These are phyloP conservation scores for Panzeria rudis DNA, from an alignment of 2,888 invertebrate genomes.

Conservation along the genomic window DNA sequence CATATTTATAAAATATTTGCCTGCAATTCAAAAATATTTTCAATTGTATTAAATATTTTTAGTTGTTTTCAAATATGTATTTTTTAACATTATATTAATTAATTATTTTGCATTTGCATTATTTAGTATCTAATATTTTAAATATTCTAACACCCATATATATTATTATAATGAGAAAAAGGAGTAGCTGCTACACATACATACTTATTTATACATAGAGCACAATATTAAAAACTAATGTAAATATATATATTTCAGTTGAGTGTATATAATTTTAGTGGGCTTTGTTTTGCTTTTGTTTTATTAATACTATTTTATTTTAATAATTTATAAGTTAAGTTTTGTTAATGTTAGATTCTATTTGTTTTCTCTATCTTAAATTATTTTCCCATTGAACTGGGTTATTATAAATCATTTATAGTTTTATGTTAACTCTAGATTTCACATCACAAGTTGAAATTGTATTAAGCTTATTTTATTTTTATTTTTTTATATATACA, in stretches of 20 bases:
- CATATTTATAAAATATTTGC: neutral
- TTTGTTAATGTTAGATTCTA: constrained; percentile 33
- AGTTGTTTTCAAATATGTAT: neutral
- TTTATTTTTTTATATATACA: constrained; percentile 59
- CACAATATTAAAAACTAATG: constrained; percentile 59
- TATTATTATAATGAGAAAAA: constrained; percentile 12
- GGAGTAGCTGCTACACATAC: constrained; percentile 62
- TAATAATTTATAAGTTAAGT: constrained; percentile 46
- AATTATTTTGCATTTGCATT: constrained; percentile 8
- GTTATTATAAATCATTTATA: constrained; percentile 76
- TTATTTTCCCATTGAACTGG: constrained; percentile 82
- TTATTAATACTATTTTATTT: constrained; percentile 44
- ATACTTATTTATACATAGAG: constrained; percentile 9
- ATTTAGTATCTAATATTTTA: constrained; percentile 37
- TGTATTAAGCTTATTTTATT: constrained; percentile 68
- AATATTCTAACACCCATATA: constrained; percentile 52
- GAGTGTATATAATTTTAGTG: constrained; percentile 60
- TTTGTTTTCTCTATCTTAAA: constrained; percentile 47
- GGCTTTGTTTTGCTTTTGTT: constrained; percentile 50
- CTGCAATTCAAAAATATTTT: neutral
- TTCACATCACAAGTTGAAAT: constrained; percentile 84
- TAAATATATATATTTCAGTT: constrained; percentile 55
- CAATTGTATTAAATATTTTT: neutral
- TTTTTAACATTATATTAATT: neutral
- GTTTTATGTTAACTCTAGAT: constrained; percentile 84